Evolutionary conservation across 1,140 invertebrate genomes (phyloP), one percentile per base, ranked within the genome.

Genomic region (Capitella teleta): DNA sequence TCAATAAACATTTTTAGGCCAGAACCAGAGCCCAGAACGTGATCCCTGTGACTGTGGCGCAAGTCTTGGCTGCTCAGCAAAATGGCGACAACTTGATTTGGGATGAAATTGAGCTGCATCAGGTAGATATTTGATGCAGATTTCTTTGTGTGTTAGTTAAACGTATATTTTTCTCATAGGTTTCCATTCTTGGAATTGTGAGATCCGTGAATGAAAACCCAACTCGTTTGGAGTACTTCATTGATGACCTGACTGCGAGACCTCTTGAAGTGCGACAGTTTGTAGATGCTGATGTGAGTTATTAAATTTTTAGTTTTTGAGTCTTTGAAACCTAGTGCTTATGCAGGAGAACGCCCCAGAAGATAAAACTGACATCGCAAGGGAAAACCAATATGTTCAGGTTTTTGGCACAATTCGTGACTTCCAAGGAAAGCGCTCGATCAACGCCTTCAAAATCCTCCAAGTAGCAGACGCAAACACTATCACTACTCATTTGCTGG

Each of bases 331-430:
- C 25, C 18, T 14, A 6, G 18, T 21, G 4, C 2, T 37, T 40
- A 2, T 43, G 1, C 42, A 54, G 52, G 43, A 52, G 12, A 43
- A 25, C 28, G 36, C 26, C n/a, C 34, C 53, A 8, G 56, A 56
- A 24, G 61, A 19, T 48, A 52, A 49, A 19, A 72, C 70, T 53
- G 40, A 51, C 21, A 41, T 66, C 0, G 73, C 82, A 32, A 71
- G 79, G 68, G 80, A 82, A 55, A 82, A 82, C 58, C 78, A 78
- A 42, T 84, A 83, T 62, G 77, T 82, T n/a, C 70, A 79, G 57
- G 66, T 83, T 1, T 78, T 73, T 74, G 82, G 82, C 2, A 78
- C 79, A 60, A 65, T 84, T 0, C 74, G 82, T 60, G 72, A 73
- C 16, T 79, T 80, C 57, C 75, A 77, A 49, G 79, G 77, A 2